phyloP scores from a whole-genome alignment of 2,797 vertebrate genomes.

The Chloroceryle inda region DNA sequence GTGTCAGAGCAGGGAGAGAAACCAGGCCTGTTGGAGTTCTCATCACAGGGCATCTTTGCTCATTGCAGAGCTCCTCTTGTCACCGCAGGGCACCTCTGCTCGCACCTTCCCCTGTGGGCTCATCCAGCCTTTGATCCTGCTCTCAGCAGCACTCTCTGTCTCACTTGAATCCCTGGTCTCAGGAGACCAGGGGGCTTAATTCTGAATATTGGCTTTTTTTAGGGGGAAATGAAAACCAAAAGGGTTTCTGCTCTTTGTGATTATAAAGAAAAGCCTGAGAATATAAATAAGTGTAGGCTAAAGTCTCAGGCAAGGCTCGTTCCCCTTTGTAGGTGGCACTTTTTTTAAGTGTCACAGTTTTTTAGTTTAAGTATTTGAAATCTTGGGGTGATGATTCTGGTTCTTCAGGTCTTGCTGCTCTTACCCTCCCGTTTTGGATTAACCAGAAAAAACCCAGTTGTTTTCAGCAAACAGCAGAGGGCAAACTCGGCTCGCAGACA shows the following conservation, averaged over 20 bases:
- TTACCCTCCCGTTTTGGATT: not conserved
- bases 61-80: not conserved
- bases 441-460: not conserved
- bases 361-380: not conserved
- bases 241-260: not conserved
- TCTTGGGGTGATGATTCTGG: no score
- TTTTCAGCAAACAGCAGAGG: constrained; percentile 56
- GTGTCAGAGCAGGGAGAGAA: not conserved
- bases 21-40: not conserved
- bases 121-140: not conserved
- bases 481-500: constrained; percentile 13
- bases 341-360: not conserved
- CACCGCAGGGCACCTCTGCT: not conserved
- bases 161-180: not conserved
- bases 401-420: not conserved
- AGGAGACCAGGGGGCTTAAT: not conserved
- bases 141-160: not conserved
- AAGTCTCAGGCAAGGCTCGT: not conserved
- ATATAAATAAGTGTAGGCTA: not conserved
- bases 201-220: not conserved
- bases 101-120: not conserved
- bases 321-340: not conserved
- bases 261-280: not conserved
- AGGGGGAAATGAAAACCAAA: not conserved
- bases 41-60: not conserved